Base-by-base conservation (phyloP, 2,113 vertebrate species). In the Menura novaehollandiae region DNA sequence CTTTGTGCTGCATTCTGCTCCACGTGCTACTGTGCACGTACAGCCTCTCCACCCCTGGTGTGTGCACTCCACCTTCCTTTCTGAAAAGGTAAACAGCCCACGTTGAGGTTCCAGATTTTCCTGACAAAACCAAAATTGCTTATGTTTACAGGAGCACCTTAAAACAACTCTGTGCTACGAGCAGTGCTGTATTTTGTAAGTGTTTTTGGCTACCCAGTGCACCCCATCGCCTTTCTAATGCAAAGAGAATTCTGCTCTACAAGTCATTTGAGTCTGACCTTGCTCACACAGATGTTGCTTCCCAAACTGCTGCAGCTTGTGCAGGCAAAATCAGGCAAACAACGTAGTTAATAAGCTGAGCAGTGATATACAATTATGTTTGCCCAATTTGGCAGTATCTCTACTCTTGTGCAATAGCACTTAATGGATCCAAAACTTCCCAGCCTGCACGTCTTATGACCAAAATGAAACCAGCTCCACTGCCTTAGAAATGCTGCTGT, bases 371-470 rank as follows among this genome's bases (percentile, higher is more conserved):
- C 63, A 95, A 89, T 91, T 89, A 94, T 20, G 64, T 74, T 72
- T 93, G 76, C 92, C 88, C 80, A 81, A 91, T 79, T 83, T 97
- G 96, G 96, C 93, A 94, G 41, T 32, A 53, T n/a, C 75, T 88
- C 83, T 86, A 5, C n/a, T 89, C 90, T 93, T 96, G 95, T 91
- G 96, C 79, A 97, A 94, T 9, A 58, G 30, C 16, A 64, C 47
- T 83, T 86, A 91, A 60, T 44, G 66, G 28, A 88, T 93, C 26
- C 68, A 64, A 92, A 91, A 51, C 35, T 91, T 77, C 68, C 59
- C 44, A 77, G 71, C 41, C 85, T 80, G 47, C 79, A 77, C 59
- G 84, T 66, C 47, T 62, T 18, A 71, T 0, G 14, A 67, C 60
- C 79, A 62, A 88, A 88, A 83, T 4, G 37, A 93, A 91, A 83